A percentile compares a stretch with the other conserved stretches of the same genome.
These are phyloP conservation scores for Campaea margaritaria DNA, from an alignment of 2,888 invertebrate genomes.

Conservation along the genomic window DNA sequence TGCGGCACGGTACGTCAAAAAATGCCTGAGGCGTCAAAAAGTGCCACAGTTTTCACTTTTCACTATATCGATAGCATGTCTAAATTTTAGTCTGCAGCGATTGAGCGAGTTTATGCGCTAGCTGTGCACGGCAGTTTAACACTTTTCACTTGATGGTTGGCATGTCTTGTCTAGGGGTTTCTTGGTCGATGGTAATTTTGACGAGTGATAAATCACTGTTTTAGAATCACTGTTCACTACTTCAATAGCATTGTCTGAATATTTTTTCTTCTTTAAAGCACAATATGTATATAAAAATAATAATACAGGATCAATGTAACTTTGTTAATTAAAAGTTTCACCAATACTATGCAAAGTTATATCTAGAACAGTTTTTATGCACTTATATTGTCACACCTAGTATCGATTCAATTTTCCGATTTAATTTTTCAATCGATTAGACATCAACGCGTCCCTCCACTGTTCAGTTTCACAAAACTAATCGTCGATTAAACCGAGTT, in stretches of 20 bases:
- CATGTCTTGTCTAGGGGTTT: slow-evolving; percentile 15
- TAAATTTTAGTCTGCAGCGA: slow-evolving; percentile 8
- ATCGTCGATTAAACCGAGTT: slow-evolving; percentile 42
- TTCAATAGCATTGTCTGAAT: not conserved
- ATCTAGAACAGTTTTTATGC: not conserved
- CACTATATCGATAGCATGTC: slow-evolving; percentile 24
- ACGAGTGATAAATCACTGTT: not conserved
- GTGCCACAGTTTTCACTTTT: slow-evolving; percentile 16
- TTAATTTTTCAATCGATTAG: slow-evolving; percentile 21
- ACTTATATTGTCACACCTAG: not conserved
- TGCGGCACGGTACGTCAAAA: slow-evolving; percentile 33
- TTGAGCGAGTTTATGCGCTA: not conserved
- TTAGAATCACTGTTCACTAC: no score
- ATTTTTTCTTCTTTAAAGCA: not conserved
- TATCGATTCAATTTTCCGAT: not conserved
- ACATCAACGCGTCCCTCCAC: slow-evolving; percentile 23
- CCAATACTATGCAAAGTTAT: not conserved
- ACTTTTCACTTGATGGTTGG: slow-evolving; percentile 1
- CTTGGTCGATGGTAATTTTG: slow-evolving; percentile 3
- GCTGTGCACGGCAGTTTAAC: not conserved
- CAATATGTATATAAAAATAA: no score
- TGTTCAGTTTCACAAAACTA: slow-evolving; percentile 10
- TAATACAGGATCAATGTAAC: not conserved
- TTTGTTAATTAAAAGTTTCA: not conserved
- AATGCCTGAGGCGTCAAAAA: slow-evolving; percentile 14